A percentile compares a stretch with the other conserved stretches of the same genome.
These are phyloP conservation scores for Epizoanthus ramosus DNA, from an alignment of 92 coral and sea anemone genomes.

Conservation along the genomic window DNA sequence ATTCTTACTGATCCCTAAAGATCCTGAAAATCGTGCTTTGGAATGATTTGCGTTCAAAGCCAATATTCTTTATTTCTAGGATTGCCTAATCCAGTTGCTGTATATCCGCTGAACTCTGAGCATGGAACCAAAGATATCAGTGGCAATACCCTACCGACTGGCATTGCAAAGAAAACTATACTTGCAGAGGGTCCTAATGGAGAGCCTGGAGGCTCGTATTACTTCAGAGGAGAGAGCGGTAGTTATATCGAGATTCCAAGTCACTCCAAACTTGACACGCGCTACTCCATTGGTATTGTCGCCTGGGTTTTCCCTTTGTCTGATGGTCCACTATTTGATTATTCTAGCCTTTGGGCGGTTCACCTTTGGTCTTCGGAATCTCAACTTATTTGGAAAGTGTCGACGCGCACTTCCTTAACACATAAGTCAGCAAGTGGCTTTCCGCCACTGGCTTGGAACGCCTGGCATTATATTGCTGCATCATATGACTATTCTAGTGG, in stretches of 20 bases:
- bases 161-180: slow-evolving; percentile 22
- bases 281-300: background rate
- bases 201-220: slow-evolving; percentile 34
- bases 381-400: background rate
- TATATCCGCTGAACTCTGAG: slow-evolving; percentile 50
- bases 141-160: slow-evolving; percentile 39
- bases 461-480: slow-evolving; percentile 48
- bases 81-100: slow-evolving; percentile 45
- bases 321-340: slow-evolving; percentile 11
- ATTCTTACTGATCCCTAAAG: no score
- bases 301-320: slow-evolving; percentile 30
- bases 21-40: no score
- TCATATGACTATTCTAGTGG: slow-evolving; percentile 30
- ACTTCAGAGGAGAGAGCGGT: slow-evolving; percentile 11
- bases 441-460: background rate
- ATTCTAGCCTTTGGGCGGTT: background rate
- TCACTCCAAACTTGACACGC: background rate
- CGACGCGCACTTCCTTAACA: background rate
- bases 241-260: slow-evolving; percentile 21
- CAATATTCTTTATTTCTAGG: background rate
- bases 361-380: background rate
- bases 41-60: background rate
- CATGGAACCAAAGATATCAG: slow-evolving; percentile 54
- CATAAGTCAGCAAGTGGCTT: fast-evolving
- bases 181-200: slow-evolving; percentile 55